A percentile compares a stretch with the other conserved stretches of the same genome.
Conservation (phyloP, 2,797 vertebrate genomes). For the Xerus rutilus region DNA sequence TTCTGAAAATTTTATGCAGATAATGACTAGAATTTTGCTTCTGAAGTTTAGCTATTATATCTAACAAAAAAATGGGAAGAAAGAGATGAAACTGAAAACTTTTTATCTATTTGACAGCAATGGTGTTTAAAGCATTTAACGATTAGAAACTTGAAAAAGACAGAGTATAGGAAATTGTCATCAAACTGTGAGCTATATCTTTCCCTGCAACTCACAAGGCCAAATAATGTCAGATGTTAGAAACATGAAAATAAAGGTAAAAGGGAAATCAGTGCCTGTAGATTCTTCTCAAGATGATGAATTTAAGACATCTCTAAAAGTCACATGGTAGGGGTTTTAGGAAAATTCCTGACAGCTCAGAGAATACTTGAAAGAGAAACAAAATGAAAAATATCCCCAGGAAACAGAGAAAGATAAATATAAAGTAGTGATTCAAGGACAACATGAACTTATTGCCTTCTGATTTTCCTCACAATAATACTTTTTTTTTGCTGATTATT, state of each 20-base stretch:
- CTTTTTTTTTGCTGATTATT: constrained; percentile 83
- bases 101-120: background rate
- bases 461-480: constrained; percentile 79
- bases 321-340: constrained; percentile 46
- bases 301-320: constrained; percentile 71
- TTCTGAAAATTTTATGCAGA: background rate
- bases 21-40: background rate
- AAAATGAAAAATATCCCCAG: constrained; percentile 59
- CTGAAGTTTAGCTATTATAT: background rate
- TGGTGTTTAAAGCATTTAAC: constrained; percentile 41
- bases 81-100: background rate
- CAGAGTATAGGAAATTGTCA: constrained; percentile 11
- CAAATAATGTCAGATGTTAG: background rate
- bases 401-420: constrained; percentile 38
- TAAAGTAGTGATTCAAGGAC: constrained; percentile 73
- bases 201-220: background rate
- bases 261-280: background rate
- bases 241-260: background rate
- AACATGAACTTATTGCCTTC: constrained; percentile 67
- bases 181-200: background rate
- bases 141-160: background rate
- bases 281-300: constrained; percentile 35
- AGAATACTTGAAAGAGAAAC: constrained; percentile 56
- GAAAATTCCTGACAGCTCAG: constrained; percentile 53
- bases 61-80: constrained; percentile 14